Evolutionary conservation across 1,140 invertebrate genomes (phyloP), one percentile per base, ranked within the genome.

Genomic region (Leptonema lineaticorne): DNA sequence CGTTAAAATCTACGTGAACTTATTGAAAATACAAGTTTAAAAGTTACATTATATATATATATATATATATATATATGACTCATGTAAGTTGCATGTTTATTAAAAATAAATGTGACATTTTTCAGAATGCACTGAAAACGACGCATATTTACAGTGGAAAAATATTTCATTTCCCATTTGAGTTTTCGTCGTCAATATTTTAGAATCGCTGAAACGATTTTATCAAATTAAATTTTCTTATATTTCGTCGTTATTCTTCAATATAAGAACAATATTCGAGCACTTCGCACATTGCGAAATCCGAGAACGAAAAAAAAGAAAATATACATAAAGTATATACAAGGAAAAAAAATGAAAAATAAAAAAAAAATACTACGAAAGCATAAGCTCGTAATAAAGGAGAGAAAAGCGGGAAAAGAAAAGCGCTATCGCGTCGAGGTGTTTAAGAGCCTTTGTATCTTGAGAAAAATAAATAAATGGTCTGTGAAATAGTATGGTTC

Each of bases 391-490:
- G 50, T 26, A 53, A 53, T 53, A 53, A 26, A 53, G 50, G 50
- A n/a, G n/a, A n/a, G n/a, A 26, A 53, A 53, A 53, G 22, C 50
- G 50, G n/a, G n/a, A 53, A 24, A 24, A 53, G 50, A 53, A 53
- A 53, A 11, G 50, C 50, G 50, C 50, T 53, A 53, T 53, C 50
- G 50, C 50, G 50, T 22, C 50, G 50, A 53, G 50, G 50, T 53
- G 50, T 53, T 53, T 53, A 53, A 53, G 22, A 53, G 50, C 50
- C 27, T 53, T 53, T 53, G 50, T 53, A 53, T 53, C 50, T 53
- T 53, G 22, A 8, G 50, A 53, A 53, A n/a, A 53, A 53, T 53
- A 53, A 53, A 53, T 53, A 53, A 53, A 53, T 53, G 50, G 50
- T 26, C 50, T 53, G 50, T 53, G 50, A 53, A 53, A 53, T 53